phyloP scores from a whole-genome alignment of 1,140 invertebrate genomes.

The Zaprionus taronus region DNA sequence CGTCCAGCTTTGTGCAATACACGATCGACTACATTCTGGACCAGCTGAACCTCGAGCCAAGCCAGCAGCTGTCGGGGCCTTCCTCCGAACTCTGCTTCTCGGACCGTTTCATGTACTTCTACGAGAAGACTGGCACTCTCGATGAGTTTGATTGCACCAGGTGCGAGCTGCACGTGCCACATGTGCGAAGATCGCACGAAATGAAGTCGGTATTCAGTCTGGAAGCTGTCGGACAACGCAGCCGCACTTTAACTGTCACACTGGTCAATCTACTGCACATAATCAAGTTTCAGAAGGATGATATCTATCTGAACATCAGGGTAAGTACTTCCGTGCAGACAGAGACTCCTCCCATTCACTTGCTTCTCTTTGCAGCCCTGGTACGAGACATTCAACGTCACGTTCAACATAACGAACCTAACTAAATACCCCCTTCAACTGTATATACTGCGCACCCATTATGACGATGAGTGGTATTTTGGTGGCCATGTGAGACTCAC shows the following conservation, averaged over 20 bases:
- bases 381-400: constrained; percentile 61
- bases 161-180: constrained; percentile 63
- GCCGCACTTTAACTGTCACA: constrained; percentile 51
- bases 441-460: constrained; percentile 12
- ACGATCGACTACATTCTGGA: constrained; percentile 60
- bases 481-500: constrained; percentile 61
- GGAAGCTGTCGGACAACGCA: constrained; percentile 57
- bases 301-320: constrained; percentile 63
- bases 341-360: background rate
- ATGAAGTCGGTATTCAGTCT: constrained; percentile 54
- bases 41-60: constrained; percentile 65
- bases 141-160: background rate
- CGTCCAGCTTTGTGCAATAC: constrained; percentile 42
- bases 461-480: no score
- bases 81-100: constrained; percentile 69
- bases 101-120: constrained; percentile 68
- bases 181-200: constrained; percentile 52
- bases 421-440: constrained; percentile 60
- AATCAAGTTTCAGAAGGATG: constrained; percentile 58
- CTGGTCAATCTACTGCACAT: constrained; percentile 64
- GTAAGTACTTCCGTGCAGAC: constrained; percentile 23
- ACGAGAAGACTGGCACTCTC: constrained; percentile 58
- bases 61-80: constrained; percentile 53
- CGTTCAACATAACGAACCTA: constrained; percentile 51
- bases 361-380: constrained; percentile 58